Base-by-base conservation (phyloP, 2,888 invertebrate genomes). In the Bombylius major region DNA sequence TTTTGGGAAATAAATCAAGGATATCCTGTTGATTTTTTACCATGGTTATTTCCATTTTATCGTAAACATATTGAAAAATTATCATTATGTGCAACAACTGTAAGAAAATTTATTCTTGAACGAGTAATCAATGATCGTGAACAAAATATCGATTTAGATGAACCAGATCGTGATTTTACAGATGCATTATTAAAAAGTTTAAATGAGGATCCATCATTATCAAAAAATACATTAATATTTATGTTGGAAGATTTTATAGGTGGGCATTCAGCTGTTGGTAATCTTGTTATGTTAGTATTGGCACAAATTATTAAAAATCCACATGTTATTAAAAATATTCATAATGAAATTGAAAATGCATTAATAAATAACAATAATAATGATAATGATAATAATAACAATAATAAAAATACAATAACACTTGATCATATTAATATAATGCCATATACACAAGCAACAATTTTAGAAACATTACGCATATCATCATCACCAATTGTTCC, bases 1-100 rank as follows among this genome's bases (percentile, higher is more conserved):
- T 93, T 93, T 75, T 90, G 88, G 86, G 91, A 92, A 67, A 90
- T 93, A 60, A 93, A 92, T 70, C 89, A 89, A 65, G 90, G 90
- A 0, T 90, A 89, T 69, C 87, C 89, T 0, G 81, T 91, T 0
- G 93, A 93, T 65, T 92, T 92, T 65, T 67, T 93, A 32, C 92
- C 92, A 0, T 89, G 87, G 85, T 70, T 92, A 0, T 75, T 81
- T 1, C 88, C 88, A 0, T 81, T 89, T 58, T 89, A 88, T 69
- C 73, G 73, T 5, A 76, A 77, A 4, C 86, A 89, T 65, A 80
- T 88, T 75, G 77, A 80, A 4, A 83, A 81, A 61, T 73, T 89
- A 6, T 78, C 81, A 1, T 69, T 78, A 55, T 88, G 87, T 87
- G 82, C 87, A 0, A 72, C 79, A 3, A 79, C 81, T 45, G 86